Percentiles rank a stretch among this genome's conserved stretches.
These are phyloP conservation scores for Hirundichthys speculiger DNA, from an alignment of 2,113 vertebrate genomes.

Conservation along the genomic window DNA sequence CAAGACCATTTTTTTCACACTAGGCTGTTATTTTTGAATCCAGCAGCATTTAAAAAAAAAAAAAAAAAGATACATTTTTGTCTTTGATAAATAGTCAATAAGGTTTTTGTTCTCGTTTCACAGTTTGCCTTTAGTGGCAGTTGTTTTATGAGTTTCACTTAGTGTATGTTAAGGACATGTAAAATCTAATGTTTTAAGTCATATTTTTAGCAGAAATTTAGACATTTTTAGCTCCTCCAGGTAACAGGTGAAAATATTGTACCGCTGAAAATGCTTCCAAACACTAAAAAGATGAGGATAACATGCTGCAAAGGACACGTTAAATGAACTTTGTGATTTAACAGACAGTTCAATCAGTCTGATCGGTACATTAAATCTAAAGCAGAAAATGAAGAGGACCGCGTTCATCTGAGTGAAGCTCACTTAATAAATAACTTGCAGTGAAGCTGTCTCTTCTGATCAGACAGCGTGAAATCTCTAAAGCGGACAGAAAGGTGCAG, in stretches of 20 bases:
- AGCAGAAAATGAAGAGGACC: slow-evolving; percentile 41
- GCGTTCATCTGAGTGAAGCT: slow-evolving; percentile 24
- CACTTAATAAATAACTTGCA: slow-evolving; percentile 35
- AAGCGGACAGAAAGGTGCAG: slow-evolving; percentile 48
- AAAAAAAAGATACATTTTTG: too few relatives aligned
- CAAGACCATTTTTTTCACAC: too few relatives aligned
- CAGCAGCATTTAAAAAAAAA: too few relatives aligned
- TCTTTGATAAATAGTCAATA: too few relatives aligned
- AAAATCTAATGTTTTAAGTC: not conserved
- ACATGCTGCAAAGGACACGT: slow-evolving; percentile 6
- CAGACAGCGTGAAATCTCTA: slow-evolving; percentile 31
- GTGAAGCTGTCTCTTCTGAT: slow-evolving; percentile 39
- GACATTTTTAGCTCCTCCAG: not conserved
- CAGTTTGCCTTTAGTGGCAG: too few relatives aligned
- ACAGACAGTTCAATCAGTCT: slow-evolving; percentile 24
- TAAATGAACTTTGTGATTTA: slow-evolving; percentile 41
- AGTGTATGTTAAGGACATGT: not conserved
- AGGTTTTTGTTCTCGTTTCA: too few relatives aligned
- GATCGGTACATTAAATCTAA: slow-evolving; percentile 21
- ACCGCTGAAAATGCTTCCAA: slow-evolving; percentile 13
- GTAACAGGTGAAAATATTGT: not conserved
- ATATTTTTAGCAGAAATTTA: not conserved
- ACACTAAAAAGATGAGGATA: slow-evolving; percentile 15
- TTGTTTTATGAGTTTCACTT: not conserved
- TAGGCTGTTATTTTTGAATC: too few relatives aligned